Evolutionary conservation across 2,797 vertebrate genomes (phyloP).

Genomic region (Harpagifer antarcticus): DNA sequence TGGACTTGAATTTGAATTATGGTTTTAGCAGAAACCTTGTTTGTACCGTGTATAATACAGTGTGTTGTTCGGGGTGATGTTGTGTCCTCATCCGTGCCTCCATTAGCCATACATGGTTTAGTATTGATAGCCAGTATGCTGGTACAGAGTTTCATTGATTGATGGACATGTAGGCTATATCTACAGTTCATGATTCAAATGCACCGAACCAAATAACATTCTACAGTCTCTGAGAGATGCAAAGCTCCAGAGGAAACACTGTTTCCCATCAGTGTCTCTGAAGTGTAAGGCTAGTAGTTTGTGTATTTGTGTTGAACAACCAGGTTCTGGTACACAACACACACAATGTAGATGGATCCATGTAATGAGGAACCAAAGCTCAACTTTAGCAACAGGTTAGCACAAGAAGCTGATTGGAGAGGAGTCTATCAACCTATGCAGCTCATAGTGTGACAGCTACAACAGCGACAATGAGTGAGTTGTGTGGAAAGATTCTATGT

Average conservation of each 20-base stretch:
- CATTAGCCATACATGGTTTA: conserved; percentile 40
- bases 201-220: neutral
- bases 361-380: neutral
- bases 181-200: conserved; percentile 12
- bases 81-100: conserved; percentile 3
- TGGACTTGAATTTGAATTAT: neutral
- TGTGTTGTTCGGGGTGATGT: conserved; percentile 10
- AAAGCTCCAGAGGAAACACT: neutral
- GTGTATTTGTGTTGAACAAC: neutral
- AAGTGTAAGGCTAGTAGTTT: neutral
- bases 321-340: neutral
- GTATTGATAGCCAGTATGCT: conserved; percentile 34
- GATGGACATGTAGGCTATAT: conserved; percentile 10
- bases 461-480: no score
- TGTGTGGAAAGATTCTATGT: no score
- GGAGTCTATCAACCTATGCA: no score
- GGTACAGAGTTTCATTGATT: conserved; percentile 22
- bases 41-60: neutral
- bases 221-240: neutral
- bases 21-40: neutral
- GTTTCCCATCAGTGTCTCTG: neutral
- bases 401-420: neutral
- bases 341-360: neutral
- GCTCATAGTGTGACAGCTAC: neutral
- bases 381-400: neutral